Percentiles rank a stretch among this genome's conserved stretches.
Conservation (phyloP, 1,140 invertebrate genomes). For the Campoletis sonorensis region DNA sequence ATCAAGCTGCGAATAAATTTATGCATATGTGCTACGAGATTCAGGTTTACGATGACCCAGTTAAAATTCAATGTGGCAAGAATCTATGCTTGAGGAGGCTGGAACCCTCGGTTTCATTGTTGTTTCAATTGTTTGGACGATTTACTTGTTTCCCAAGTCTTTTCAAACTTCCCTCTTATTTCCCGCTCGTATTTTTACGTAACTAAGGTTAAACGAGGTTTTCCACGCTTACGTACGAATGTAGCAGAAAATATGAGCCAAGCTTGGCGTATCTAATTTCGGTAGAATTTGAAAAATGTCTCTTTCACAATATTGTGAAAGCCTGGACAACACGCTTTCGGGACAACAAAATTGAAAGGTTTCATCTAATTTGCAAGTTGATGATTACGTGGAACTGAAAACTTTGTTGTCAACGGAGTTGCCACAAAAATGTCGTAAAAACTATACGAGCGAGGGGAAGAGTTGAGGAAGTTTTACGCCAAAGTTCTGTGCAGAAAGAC, state of each 20-base stretch:
- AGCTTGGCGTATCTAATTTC: constrained; percentile 14
- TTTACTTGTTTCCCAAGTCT: constrained; percentile 1
- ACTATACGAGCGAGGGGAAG: too few relatives aligned
- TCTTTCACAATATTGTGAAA: background rate
- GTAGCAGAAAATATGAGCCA: background rate
- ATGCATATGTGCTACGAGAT: background rate
- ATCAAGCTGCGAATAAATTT: background rate
- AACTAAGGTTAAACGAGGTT: constrained; percentile 10
- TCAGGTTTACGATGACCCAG: constrained; percentile 28
- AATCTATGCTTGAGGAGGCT: constrained; percentile 14
- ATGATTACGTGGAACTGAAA: background rate
- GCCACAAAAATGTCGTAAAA: background rate
- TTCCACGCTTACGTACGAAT: background rate
- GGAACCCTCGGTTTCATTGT: constrained; percentile 20
- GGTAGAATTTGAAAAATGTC: background rate
- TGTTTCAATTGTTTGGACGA: constrained; percentile 25
- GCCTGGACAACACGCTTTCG: background rate
- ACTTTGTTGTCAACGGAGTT: background rate
- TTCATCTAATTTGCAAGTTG: background rate
- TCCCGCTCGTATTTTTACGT: background rate
- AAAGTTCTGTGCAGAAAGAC: background rate
- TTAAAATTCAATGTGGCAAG: constrained; percentile 32
- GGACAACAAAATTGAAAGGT: background rate
- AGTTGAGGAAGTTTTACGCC: too few relatives aligned
- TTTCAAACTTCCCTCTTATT: background rate